phyloP scores from a whole-genome alignment of 2,113 vertebrate genomes.

The Amblyopsis rosae region DNA sequence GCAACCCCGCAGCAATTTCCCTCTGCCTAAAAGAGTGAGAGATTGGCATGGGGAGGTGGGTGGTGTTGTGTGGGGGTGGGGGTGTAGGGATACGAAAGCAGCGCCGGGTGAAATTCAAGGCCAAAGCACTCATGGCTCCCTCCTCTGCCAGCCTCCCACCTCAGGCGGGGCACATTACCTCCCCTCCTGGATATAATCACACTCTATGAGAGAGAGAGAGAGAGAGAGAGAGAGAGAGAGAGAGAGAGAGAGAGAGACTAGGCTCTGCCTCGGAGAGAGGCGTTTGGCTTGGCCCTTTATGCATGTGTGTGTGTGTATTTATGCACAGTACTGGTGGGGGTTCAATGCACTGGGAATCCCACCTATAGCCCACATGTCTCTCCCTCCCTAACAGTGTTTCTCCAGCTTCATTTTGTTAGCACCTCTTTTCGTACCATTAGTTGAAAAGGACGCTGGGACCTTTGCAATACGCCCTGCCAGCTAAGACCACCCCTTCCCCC shows the following conservation, averaged over 20 bases:
- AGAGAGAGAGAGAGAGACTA: conserved; percentile 25
- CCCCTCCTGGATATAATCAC: conserved; percentile 60
- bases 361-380: conserved; percentile 16
- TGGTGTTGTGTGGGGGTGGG: too few relatives aligned
- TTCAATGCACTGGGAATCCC: conserved; percentile 40
- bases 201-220: not conserved
- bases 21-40: conserved; percentile 52
- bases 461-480: conserved; percentile 49
- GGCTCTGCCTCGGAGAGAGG: not conserved
- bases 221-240: not conserved
- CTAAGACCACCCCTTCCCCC: conserved; percentile 25
- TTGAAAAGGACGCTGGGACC: conserved; percentile 64
- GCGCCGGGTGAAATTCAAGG: conserved; percentile 71
- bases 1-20: conserved; percentile 31
- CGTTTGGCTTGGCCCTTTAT: not conserved
- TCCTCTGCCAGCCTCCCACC: conserved; percentile 47
- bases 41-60: conserved; percentile 54
- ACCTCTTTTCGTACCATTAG: conserved; percentile 67
- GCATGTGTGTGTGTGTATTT: conserved; percentile 27
- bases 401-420: conserved; percentile 68
- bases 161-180: conserved; percentile 55
- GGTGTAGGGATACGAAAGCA: conserved; percentile 30
- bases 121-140: conserved; percentile 64
- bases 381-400: conserved; percentile 45
- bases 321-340: conserved; percentile 8